These are phyloP conservation scores for Apeira syringaria DNA, from an alignment of 2,888 invertebrate species.

Conservation along the genomic window DNA sequence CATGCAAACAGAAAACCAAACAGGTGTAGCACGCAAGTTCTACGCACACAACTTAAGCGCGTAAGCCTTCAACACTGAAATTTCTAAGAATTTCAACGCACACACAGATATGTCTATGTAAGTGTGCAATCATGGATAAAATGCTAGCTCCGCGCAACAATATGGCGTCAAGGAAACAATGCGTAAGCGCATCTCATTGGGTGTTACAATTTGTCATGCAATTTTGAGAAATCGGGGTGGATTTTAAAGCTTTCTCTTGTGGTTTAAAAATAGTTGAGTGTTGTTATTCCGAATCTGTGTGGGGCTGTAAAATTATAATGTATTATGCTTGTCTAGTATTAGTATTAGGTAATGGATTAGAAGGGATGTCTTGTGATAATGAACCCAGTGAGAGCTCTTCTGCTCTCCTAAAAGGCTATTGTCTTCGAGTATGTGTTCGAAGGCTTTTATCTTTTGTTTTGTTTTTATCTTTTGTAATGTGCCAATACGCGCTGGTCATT, in stretches of 20 bases:
- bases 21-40: conserved; percentile 56
- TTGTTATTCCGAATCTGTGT: no score
- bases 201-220: conserved; percentile 40
- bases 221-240: conserved; percentile 29
- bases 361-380: no score
- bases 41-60: conserved; percentile 39
- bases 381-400: no score
- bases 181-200: conserved; percentile 41
- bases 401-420: no score
- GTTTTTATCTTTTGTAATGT: no score
- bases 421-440: no score
- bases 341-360: no score
- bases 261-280: background rate
- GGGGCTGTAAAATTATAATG: no score
- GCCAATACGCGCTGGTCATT: no score
- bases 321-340: no score
- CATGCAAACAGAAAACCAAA: conserved; percentile 42
- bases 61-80: conserved; percentile 25
- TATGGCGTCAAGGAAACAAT: conserved; percentile 44
- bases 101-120: conserved; percentile 34
- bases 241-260: conserved; percentile 3
- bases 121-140: conserved; percentile 50
- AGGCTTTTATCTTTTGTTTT: no score
- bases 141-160: conserved; percentile 54
- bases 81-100: conserved; percentile 57